Conservation (phyloP, 2,888 invertebrate genomes). For the Asteroscopus sphinx region DNA sequence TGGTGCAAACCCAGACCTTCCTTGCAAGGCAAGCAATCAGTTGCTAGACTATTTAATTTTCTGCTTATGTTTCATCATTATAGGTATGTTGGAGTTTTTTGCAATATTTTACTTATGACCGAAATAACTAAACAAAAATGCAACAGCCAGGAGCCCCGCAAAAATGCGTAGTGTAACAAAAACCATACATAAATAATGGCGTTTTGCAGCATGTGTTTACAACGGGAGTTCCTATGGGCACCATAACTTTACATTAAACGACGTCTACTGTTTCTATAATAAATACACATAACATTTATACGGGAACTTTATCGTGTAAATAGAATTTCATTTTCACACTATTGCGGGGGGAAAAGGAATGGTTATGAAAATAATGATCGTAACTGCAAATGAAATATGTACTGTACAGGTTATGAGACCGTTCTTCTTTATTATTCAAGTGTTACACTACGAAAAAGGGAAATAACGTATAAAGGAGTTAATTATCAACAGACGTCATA, state of each 20-base stretch:
- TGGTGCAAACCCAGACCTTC: too few species aligned
- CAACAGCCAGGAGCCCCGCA: slow-evolving; percentile 2
- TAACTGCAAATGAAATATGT: slow-evolving; percentile 18
- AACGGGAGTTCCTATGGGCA: slow-evolving; percentile 60
- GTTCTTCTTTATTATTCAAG: not conserved
- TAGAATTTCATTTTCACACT: slow-evolving; percentile 46
- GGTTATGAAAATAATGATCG: slow-evolving; percentile 16
- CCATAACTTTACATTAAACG: slow-evolving; percentile 65
- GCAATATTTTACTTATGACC: not conserved
- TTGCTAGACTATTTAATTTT: too few species aligned
- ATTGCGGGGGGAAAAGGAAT: slow-evolving; percentile 17
- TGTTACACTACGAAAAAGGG: too few species aligned
- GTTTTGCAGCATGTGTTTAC: slow-evolving; percentile 55
- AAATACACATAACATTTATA: slow-evolving; percentile 50
- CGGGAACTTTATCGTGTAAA: slow-evolving; percentile 38
- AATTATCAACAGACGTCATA: too few species aligned
- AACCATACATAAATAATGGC: slow-evolving; percentile 50
- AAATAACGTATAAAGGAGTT: too few species aligned
- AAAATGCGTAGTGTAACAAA: slow-evolving; percentile 29
- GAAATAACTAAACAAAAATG: slow-evolving; percentile 10
- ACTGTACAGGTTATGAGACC: not conserved
- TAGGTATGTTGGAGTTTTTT: too few species aligned
- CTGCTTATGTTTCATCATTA: too few species aligned
- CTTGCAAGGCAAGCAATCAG: too few species aligned
- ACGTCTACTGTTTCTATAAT: slow-evolving; percentile 43